Percentiles rank a stretch among this genome's conserved stretches.
These are phyloP conservation scores for Gymnobelideus leadbeateri DNA, from an alignment of 2,113 vertebrate genomes.

Conservation along the genomic window DNA sequence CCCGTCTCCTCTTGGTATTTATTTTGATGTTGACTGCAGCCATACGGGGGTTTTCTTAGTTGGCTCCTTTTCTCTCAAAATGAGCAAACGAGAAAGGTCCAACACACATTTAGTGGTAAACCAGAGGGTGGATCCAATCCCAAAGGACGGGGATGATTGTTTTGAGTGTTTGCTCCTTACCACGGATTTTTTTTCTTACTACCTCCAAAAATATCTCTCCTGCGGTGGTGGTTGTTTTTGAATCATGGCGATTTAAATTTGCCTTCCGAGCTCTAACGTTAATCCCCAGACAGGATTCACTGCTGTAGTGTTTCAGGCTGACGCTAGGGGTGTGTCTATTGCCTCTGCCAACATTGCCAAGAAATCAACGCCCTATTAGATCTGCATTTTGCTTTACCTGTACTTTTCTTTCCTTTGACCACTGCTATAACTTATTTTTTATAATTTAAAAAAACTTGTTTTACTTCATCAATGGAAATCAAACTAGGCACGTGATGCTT, in stretches of 20 bases:
- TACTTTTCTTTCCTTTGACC: slow-evolving; percentile 61
- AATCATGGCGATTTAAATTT: slow-evolving; percentile 80
- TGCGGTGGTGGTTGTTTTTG: slow-evolving; percentile 54
- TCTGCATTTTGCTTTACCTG: slow-evolving; percentile 72
- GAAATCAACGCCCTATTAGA: slow-evolving; percentile 86
- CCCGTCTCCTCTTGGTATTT: background rate
- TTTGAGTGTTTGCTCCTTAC: background rate
- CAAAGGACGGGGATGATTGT: background rate
- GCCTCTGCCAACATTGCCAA: slow-evolving; percentile 76
- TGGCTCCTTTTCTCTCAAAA: slow-evolving; percentile 32
- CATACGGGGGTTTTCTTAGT: background rate
- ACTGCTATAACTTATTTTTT: slow-evolving; percentile 58
- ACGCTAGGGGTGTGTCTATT: slow-evolving; percentile 87
- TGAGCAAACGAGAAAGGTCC: slow-evolving; percentile 45
- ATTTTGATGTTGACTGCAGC: slow-evolving; percentile 37
- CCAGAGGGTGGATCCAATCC: background rate
- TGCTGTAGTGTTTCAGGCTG: slow-evolving; percentile 85
- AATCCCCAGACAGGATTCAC: slow-evolving; percentile 81
- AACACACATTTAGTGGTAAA: slow-evolving; percentile 26
- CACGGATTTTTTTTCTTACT: slow-evolving; percentile 58
- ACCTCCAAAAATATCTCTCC: slow-evolving; percentile 12
- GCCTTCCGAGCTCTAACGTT: slow-evolving; percentile 75
- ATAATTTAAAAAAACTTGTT: background rate
- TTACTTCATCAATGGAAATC: background rate
- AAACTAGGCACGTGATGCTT: background rate